Conservation (phyloP, 2,888 invertebrate species). For the Dioctria linearis region DNA sequence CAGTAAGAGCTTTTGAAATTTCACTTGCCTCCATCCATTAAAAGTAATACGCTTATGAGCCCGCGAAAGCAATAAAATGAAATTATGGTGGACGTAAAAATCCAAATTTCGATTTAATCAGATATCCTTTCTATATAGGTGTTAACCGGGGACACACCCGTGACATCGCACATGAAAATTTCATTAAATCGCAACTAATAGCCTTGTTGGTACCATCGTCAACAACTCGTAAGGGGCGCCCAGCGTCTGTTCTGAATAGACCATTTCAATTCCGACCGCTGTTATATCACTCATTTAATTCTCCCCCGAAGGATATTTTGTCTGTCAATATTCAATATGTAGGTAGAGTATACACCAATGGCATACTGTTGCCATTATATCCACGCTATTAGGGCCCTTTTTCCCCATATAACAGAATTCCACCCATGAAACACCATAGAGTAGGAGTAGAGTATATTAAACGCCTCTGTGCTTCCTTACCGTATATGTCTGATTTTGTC, state of each 20-base stretch:
- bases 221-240: conserved; percentile 16
- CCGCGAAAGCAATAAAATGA: neutral
- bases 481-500: neutral
- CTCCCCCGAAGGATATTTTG: conserved; percentile 38
- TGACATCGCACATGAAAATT: conserved; percentile 35
- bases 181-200: conserved; percentile 43
- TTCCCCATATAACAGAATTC: neutral
- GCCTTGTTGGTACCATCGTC: conserved; percentile 33
- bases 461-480: conserved; percentile 2
- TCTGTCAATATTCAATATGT: conserved; percentile 43
- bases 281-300: conserved; percentile 40
- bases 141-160: neutral
- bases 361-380: conserved; percentile 12
- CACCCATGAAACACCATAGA: neutral
- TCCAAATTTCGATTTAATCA: conserved; percentile 28
- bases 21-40: conserved; percentile 5
- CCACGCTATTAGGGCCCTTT: conserved; percentile 10
- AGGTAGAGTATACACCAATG: conserved; percentile 1
- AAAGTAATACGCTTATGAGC: neutral
- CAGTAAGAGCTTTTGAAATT: no score
- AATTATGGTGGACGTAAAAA: conserved; percentile 21
- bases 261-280: conserved; percentile 31
- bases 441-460: neutral
- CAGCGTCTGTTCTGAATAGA: conserved; percentile 6
- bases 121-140: conserved; percentile 16